Percentiles rank a stretch among this genome's conserved stretches.
These are phyloP conservation scores for Acronicta aceris DNA, from an alignment of 2,888 invertebrate species.

Conservation along the genomic window DNA sequence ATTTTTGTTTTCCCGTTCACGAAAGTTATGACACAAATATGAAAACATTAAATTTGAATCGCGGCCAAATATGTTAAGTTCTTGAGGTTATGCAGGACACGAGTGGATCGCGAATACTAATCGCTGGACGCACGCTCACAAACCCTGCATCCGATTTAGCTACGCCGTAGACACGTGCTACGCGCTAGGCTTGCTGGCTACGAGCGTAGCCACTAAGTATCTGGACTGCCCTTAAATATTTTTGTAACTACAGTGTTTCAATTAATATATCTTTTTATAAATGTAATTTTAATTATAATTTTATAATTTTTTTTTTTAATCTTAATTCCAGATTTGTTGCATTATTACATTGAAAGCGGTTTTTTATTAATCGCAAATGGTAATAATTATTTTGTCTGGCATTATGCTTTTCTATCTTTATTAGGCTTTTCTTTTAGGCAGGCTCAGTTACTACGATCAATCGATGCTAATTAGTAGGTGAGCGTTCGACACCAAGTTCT, in stretches of 20 bases:
- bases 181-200: slow-evolving; percentile 70
- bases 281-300: no score
- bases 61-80: slow-evolving; percentile 85
- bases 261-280: slow-evolving; percentile 1
- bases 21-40: slow-evolving; percentile 86
- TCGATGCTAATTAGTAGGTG: slow-evolving; percentile 87
- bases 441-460: slow-evolving; percentile 70
- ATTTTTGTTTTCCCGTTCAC: slow-evolving; percentile 83
- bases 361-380: no score
- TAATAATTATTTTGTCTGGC: neutral
- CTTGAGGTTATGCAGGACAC: slow-evolving; percentile 73
- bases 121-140: slow-evolving; percentile 62
- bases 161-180: slow-evolving; percentile 82
- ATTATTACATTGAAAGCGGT: no score
- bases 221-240: slow-evolving; percentile 38
- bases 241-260: slow-evolving; percentile 23
- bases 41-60: slow-evolving; percentile 87
- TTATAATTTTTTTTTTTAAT: no score
- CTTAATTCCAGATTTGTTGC: no score
- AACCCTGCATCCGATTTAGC: slow-evolving; percentile 55
- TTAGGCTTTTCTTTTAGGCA: neutral
- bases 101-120: slow-evolving; percentile 78
- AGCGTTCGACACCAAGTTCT: slow-evolving; percentile 85
- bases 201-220: slow-evolving; percentile 36
- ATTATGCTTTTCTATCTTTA: no score